Conservation (phyloP, 2,113 vertebrate species). For the Peromyscus leucopus region DNA sequence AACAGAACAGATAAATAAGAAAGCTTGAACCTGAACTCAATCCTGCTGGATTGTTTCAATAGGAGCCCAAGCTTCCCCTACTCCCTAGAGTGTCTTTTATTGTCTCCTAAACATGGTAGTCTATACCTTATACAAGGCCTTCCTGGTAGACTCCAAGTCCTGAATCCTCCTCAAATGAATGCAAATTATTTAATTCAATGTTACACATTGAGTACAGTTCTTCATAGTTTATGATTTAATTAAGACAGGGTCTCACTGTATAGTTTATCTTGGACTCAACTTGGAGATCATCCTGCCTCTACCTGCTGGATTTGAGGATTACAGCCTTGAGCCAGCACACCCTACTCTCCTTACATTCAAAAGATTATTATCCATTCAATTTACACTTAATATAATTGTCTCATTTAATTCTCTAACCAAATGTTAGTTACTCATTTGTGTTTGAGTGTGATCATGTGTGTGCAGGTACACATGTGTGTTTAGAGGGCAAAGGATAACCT, state of each 20-base stretch:
- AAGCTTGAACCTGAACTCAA: background rate
- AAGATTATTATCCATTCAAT: background rate
- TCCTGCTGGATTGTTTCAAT: background rate
- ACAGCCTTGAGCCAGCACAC: background rate
- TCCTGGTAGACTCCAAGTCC: background rate
- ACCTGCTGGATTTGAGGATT: background rate
- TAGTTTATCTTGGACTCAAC: background rate
- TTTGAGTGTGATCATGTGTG: background rate
- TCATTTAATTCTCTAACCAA: conserved; percentile 38
- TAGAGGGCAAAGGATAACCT: background rate
- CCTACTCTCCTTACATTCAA: background rate
- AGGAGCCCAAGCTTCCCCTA: background rate
- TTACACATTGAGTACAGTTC: background rate
- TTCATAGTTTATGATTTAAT: background rate
- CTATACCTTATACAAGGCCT: background rate
- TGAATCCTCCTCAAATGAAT: background rate
- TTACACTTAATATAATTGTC: conserved; percentile 19
- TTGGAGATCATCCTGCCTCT: background rate
- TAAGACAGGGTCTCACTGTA: background rate
- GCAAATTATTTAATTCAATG: background rate
- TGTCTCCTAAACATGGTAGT: background rate
- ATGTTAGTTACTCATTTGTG: conserved; percentile 19
- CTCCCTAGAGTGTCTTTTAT: background rate
- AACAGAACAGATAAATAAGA: background rate
- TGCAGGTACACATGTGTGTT: background rate